Evolutionary conservation across 2,888 invertebrate species (phyloP).

Genomic region (Machimus rusticus): DNA sequence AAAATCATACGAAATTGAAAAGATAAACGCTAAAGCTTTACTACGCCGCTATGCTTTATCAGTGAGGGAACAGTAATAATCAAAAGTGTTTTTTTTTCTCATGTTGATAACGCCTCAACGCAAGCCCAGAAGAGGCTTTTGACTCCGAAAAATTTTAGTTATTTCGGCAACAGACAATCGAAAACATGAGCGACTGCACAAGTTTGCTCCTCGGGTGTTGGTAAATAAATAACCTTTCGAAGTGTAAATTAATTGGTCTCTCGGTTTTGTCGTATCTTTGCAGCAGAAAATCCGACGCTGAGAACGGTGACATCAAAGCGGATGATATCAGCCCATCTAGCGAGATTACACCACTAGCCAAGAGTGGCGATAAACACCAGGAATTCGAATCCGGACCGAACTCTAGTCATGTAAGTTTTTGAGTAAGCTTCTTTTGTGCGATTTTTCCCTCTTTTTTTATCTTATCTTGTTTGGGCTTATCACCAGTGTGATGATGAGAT

Average conservation of each 20-base stretch:
- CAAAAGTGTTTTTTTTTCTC: not conserved
- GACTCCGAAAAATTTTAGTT: not conserved
- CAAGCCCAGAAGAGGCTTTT: not conserved
- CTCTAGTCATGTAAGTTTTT: constrained; percentile 51
- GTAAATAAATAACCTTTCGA: not conserved
- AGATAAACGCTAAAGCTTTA: not conserved
- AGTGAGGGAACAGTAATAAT: not conserved
- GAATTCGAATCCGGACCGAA: constrained; percentile 46
- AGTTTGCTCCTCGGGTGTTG: not conserved
- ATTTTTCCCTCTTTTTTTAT: not conserved
- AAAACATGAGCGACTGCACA: not conserved
- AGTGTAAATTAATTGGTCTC: constrained; percentile 7
- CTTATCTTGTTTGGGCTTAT: constrained; percentile 37
- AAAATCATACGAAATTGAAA: not conserved
- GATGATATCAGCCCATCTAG: not conserved
- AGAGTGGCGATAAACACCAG: constrained; percentile 17
- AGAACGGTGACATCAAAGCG: not conserved
- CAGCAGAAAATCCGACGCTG: not conserved
- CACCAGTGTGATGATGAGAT: not conserved
- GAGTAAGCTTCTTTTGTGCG: not conserved
- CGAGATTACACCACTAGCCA: constrained; percentile 6
- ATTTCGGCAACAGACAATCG: not conserved
- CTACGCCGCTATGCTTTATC: not conserved
- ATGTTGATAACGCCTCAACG: not conserved
- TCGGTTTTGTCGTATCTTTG: not conserved